Conservation (phyloP, 2,888 invertebrate genomes). For the Leucophora obtusa region DNA sequence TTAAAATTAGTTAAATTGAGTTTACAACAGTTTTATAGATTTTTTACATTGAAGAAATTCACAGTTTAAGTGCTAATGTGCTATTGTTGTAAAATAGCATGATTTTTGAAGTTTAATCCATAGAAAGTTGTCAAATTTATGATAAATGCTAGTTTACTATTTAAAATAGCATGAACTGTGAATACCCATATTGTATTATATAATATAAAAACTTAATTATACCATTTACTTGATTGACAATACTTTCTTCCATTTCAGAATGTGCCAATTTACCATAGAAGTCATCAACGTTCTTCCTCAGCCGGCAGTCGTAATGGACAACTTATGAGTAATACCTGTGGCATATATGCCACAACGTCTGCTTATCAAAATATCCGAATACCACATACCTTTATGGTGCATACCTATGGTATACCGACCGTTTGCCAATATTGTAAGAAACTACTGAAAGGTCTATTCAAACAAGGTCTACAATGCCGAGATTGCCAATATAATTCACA, state of each 20-base stretch:
- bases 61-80: no score
- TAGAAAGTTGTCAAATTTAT: no score
- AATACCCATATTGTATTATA: no score
- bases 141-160: no score
- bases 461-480: slow-evolving; percentile 97
- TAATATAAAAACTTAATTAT: no score
- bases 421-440: slow-evolving; percentile 98
- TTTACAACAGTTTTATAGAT: no score
- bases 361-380: slow-evolving; percentile 82
- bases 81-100: no score
- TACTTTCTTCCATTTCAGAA: slow-evolving; percentile 69
- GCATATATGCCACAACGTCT: slow-evolving; percentile 51
- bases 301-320: slow-evolving; percentile 80
- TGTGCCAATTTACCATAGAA: slow-evolving; percentile 79
- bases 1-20: no score
- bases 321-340: slow-evolving; percentile 76
- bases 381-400: slow-evolving; percentile 98
- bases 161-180: no score
- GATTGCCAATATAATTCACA: slow-evolving; percentile 98
- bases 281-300: slow-evolving; percentile 84
- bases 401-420: slow-evolving; percentile 97
- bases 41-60: no score
- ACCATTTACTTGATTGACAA: no score
- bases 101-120: no score
- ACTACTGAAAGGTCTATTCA: slow-evolving; percentile 95